Base-by-base conservation (phyloP, 2,113 vertebrate genomes). In the Larimichthys polyactis region DNA sequence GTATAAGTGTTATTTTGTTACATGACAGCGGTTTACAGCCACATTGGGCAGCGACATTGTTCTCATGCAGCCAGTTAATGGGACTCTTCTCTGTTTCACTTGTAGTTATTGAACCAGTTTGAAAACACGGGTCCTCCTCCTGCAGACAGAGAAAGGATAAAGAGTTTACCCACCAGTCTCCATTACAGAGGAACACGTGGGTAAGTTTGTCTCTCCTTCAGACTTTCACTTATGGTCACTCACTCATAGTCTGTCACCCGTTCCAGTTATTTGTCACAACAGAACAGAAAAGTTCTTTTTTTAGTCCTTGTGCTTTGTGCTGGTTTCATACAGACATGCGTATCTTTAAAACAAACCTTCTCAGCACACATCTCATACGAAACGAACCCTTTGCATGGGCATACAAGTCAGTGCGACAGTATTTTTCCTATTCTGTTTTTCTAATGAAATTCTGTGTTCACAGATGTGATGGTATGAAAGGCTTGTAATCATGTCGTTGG, bases 51-150 rank as follows among this genome's bases (percentile, higher is more conserved):
- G 17, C 19, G 57, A 22, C 15, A 20, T 7, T 7, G 11, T 65
- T 55, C 4, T 58, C 5, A 27, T 58, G 7, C 29, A 43, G 51
- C 16, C 20, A 27, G 57, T 74, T 24, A 66, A 60, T 65, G 1
- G 7, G 2, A 17, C 27, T 44, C 15, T 63, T 20, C 24, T 51
- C 24, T 40, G 46, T 84, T 78, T 68, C 24, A 32, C 24, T 68
- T 87, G n/a, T 59, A 99, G 98, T 96, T 99, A 90, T 95, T 99
- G 94, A 99, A 99, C 95, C 98, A 98, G 92, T 99, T 99, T 96
- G 98, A 99, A 94, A 99, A 98, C 94, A 98, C 97, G 0, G 98
- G 98, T 59, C 98, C 98, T 0, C 98, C 98, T 3, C 98, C 98
- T 54, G 98, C 98, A 29, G 98, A 99, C 92, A 96, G 96, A 87